Evolutionary conservation across 2,888 invertebrate species (phyloP).

Genomic region (Drepana falcataria): DNA sequence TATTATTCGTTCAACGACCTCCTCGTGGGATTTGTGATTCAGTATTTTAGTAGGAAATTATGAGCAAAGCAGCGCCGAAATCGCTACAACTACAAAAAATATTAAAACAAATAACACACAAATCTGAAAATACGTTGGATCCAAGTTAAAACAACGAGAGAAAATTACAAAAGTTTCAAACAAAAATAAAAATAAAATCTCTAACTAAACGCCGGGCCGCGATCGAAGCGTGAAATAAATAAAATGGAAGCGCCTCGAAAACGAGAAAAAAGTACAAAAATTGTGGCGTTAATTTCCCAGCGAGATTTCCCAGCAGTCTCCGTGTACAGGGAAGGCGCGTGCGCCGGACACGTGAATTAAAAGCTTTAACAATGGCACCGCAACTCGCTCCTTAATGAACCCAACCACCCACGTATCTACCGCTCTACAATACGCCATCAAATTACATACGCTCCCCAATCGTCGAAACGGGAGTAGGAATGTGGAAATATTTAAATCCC

Average conservation of each 20-base stretch:
- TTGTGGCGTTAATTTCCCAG: slow-evolving; percentile 75
- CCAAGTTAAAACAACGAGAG: slow-evolving; percentile 22
- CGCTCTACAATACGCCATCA: slow-evolving; percentile 23
- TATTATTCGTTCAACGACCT: slow-evolving; percentile 37
- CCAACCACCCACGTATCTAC: slow-evolving; percentile 35
- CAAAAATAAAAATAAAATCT: slow-evolving; percentile 48
- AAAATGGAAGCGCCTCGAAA: slow-evolving; percentile 65
- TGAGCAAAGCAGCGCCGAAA: slow-evolving; percentile 7
- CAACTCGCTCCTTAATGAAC: slow-evolving; percentile 70
- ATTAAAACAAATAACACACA: background rate
- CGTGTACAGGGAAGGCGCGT: slow-evolving; percentile 52
- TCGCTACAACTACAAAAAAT: slow-evolving; percentile 3
- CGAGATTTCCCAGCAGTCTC: slow-evolving; percentile 74
- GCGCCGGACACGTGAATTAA: slow-evolving; percentile 76
- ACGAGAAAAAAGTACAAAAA: slow-evolving; percentile 63
- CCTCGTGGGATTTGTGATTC: slow-evolving; percentile 28
- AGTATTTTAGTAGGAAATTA: slow-evolving; percentile 20
- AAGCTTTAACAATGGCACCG: slow-evolving; percentile 72
- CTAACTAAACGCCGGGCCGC: slow-evolving; percentile 60
- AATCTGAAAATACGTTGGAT: slow-evolving; percentile 14
- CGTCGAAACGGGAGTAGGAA: slow-evolving; percentile 8
- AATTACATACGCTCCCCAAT: slow-evolving; percentile 23
- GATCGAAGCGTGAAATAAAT: slow-evolving; percentile 73
- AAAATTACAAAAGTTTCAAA: slow-evolving; percentile 46
- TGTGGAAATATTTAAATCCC: slow-evolving; percentile 11